Base-by-base conservation (phyloP, 2,113 vertebrate species). In the Cichladusa arquata region DNA sequence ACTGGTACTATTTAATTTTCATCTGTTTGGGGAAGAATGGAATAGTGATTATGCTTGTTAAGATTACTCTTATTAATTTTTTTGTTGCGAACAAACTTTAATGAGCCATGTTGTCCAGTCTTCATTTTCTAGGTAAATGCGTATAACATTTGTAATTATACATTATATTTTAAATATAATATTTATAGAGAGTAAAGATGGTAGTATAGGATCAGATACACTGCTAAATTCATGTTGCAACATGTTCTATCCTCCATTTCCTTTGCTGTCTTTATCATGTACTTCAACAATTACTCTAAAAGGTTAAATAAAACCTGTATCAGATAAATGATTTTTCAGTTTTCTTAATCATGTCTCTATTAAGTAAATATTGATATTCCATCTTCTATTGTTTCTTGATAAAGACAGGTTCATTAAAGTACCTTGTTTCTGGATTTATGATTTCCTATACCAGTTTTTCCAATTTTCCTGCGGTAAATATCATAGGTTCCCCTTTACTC, bases 301-400 rank as follows among this genome's bases (percentile, higher is more conserved):
- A 72, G 15, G 18, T 57, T 40, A 62, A 51, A 70, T 12, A 34
- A 72, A 72, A 48, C 11, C 25, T 4, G 7, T 44, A 73, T 54
- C 5, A 58, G 10, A 3, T 48, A 58, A 84, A 67, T 26, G 19
- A 64, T n/a, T 14, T 16, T 61, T 67, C 20, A 44, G 31, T 44
- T 87, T 83, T 20, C 22, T 77, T 24, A 64, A 29, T 81, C 44
- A 58, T 4, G 29, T 48, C 10, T 77, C 19, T 25, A 33, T 84
- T 81, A 81, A 81, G 31, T 58, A 74, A 92, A 92, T 62, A 90
- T 44, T 71, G n/a, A 33, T 81, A 62, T 36, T 70, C 47, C 6
- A 70, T 56, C 89, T 89, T 51, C 19, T 82, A 50, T 64, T 79
- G 69, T 19, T 65, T 89, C 26, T 47, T 70, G 7, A 61, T 65